Base-by-base conservation (phyloP, 2,113 vertebrate species). In the Cheilinus undulatus region DNA sequence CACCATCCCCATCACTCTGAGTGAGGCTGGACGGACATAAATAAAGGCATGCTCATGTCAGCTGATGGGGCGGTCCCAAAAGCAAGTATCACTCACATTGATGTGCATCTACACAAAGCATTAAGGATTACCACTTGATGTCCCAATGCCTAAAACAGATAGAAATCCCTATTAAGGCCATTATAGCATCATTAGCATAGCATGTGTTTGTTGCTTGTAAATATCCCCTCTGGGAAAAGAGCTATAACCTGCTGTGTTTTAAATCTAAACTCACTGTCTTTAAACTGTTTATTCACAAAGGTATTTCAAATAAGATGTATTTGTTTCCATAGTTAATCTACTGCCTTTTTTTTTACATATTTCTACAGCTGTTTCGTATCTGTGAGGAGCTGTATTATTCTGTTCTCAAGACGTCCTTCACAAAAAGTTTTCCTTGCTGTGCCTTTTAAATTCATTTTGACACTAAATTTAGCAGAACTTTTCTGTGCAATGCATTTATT, bases 401-500 rank as follows among this genome's bases (percentile, higher is more conserved):
- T 3, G 17, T 17, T 42, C 7, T 42, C 17, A 19, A 17, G 13
- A 10, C 28, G 36, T 46, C n/a, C 38, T 45, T 23, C 40, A 50
- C 34, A 32, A 11, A 28, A 32, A 1, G 56, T 24, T 73, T 42
- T 7, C 14, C 34, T 36, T 20, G 12, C 6, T 52, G 32, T 60
- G n/a, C 59, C 46, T 66, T 23, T 36, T 38, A 26, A 49, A 65
- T 17, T 58, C 22, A 28, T 22, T 26, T 43, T 61, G 14, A 54
- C 11, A 5, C n/a, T 28, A 22, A 46, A 36, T 51, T n/a, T 4
- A n/a, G 6, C 15, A 19, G 15, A 32, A 61, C 58, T 22, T 40
- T 17, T 19, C 30, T 49, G 50, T 20, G 26, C 12, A 20, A n/a
- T 38, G 70, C 19, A 45, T 69, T 67, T 57, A 67, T 71, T 45